Evolutionary conservation across 1,140 invertebrate genomes (phyloP), one percentile per base, ranked within the genome.

Genomic region (Notospermus geniculatus): DNA sequence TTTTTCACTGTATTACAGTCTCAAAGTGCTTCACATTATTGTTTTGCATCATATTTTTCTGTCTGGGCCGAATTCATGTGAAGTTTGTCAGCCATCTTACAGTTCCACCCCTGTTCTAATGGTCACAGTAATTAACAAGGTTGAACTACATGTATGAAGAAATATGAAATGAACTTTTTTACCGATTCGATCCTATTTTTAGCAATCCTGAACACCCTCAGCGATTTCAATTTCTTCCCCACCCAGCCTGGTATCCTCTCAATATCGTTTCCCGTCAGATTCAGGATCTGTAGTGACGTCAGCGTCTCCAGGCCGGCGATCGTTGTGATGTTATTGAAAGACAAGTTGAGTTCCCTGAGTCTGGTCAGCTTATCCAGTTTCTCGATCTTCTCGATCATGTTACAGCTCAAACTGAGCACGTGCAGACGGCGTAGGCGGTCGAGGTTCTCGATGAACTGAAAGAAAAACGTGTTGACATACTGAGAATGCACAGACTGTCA

Each of bases 381-480:
- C 63, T 80, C 78, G 11, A 79, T 75, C 56, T 71, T 75, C 54
- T 80, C 78, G 7, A 80, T 78, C 54, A 73, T 66, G 62, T 80
- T 80, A 56, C 69, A 62, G 52, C 76, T 76, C 1, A 80, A 62
- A 41, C 75, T 78, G 9, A 80, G 65, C 1, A 63, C 59, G 45
- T 74, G 69, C 11, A 80, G 66, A 29, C 68, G 65, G 29, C 71
- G 69, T 23, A 76, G 60, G 11, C 57, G 43, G 17, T 80, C 77
- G 39, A 80, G 60, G 60, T 78, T 78, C 61, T 80, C 78, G 52
- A 80, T 79, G 62, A 76, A 79, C 78, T 80, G 71, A 30, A 50
- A 50, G 25, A 50, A 50, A 50, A 9, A 23, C 4, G n/a, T 27
- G n/a, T 5, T 4, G n/a, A 7, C 4, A 23, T 50, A 50, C 25